Base-by-base conservation (phyloP, 1,140 invertebrate genomes). In the Colletes gigas region DNA sequence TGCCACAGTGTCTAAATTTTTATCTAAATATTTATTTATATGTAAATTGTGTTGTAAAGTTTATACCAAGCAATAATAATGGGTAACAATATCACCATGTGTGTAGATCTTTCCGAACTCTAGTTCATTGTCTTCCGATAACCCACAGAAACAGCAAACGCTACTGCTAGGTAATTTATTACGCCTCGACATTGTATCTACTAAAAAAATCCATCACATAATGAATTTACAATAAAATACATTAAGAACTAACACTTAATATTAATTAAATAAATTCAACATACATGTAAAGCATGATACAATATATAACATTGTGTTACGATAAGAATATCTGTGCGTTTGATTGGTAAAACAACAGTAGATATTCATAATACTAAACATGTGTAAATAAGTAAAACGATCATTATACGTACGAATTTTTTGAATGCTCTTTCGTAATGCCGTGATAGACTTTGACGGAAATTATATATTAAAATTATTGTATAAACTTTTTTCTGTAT, bases 61-160 rank as follows among this genome's bases (percentile, higher is more conserved):
- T 89, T 85, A 90, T 92, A 94, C 94, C 89, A 95, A 83, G 80
- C 94, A 95, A 85, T 92, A 95, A 88, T 95, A 94, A 84, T 95
- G 94, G 0, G 93, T 94, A 5, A 93, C 83, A 41, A 95, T 91
- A 9, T 92, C 93, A 54, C 89, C 82, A 39, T 93, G 83, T 15
- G 91, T 80, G 69, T 95, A 93, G 21, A 95, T 88, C 73, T 94
- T 93, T n/a, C 95, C 95, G 89, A 90, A 94, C 19, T 91, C 82
- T 0, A 94, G 39, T 86, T 95, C 94, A 89, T 95, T 89, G 3
- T 94, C 88, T 0, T 94, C 91, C 10, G 78, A 30, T 9, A 78
- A 67, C 0, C 91, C 89, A 87, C 95, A 95, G 79, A 95, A 95
- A 41, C 92, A 89, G 85, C 95, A 95, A 17, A 19, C 3, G 41